A percentile compares a stretch with the other conserved stretches of the same genome.
These are phyloP conservation scores for Cheilosia vulpina DNA, from an alignment of 2,888 invertebrate genomes.

Conservation along the genomic window DNA sequence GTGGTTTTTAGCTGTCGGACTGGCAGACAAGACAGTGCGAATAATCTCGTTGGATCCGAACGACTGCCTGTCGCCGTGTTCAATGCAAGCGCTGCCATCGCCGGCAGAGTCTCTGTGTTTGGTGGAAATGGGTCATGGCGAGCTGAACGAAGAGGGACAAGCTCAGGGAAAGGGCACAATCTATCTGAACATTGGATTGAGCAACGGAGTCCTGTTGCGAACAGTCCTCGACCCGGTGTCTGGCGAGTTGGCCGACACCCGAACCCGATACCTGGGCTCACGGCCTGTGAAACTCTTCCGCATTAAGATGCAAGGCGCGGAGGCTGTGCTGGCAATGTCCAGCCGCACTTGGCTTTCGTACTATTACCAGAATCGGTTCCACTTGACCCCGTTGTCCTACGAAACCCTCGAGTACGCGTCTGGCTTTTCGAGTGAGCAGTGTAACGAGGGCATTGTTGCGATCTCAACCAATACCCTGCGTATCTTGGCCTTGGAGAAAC, in stretches of 20 bases:
- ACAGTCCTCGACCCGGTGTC: constrained; percentile 98
- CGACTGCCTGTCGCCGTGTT: constrained; percentile 96
- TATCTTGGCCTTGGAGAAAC: constrained; percentile 98
- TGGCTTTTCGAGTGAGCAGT: constrained; percentile 98
- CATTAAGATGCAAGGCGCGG: constrained; percentile 97
- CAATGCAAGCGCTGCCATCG: constrained; percentile 98
- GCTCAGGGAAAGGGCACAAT: constrained; percentile 87
- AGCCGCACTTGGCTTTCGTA: constrained; percentile 99
- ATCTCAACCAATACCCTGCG: constrained; percentile 98
- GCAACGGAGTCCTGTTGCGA: constrained; percentile 96
- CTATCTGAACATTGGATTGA: constrained; percentile 98
- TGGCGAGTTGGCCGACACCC: constrained; percentile 97
- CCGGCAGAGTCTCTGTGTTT: constrained; percentile 98
- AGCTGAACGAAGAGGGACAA: constrained; percentile 84
- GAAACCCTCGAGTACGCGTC: constrained; percentile 98
- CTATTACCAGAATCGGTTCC: constrained; percentile 98
- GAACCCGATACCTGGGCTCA: constrained; percentile 98
- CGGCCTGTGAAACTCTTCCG: constrained; percentile 98
- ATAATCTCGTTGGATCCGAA: constrained; percentile 98
- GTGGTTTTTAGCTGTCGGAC: constrained; percentile 97
- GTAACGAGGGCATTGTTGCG: constrained; percentile 99
- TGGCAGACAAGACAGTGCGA: constrained; percentile 98
- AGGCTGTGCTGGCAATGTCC: constrained; percentile 98
- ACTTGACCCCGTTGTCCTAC: constrained; percentile 97
- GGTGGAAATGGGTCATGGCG: constrained; percentile 93